These are phyloP conservation scores for Emydocephalus ijimae DNA, from an alignment of 2,113 vertebrate species.

Conservation along the genomic window DNA sequence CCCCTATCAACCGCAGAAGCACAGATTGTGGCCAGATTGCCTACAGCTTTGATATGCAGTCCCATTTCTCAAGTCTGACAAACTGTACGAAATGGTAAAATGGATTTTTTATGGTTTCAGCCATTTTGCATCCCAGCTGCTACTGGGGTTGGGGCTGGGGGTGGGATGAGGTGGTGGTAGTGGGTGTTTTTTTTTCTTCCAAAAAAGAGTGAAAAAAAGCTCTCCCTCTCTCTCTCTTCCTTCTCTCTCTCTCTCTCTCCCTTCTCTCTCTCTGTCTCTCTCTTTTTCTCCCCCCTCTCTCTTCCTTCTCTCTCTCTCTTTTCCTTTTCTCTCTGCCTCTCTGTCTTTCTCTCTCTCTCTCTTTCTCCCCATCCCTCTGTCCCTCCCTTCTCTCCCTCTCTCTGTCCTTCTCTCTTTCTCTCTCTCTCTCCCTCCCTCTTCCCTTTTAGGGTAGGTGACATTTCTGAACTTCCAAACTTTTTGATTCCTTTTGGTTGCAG, in stretches of 20 bases:
- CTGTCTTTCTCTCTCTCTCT: neutral
- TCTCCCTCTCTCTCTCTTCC: neutral
- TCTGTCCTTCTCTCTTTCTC: neutral
- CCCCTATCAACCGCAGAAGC: constrained; percentile 66
- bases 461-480: neutral
- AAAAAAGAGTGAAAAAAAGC: constrained; percentile 47
- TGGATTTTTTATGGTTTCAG: constrained; percentile 73
- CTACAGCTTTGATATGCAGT: constrained; percentile 78
- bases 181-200: constrained; percentile 23
- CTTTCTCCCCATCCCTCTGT: neutral
- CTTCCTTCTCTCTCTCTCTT: neutral
- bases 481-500: neutral
- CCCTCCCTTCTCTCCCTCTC: neutral
- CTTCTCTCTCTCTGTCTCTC: neutral
- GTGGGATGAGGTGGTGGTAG: neutral
- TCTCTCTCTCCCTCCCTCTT: too few species aligned
- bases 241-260: neutral
- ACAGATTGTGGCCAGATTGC: constrained; percentile 76
- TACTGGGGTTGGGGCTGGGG: constrained; percentile 50
- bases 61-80: constrained; percentile 76
- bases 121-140: constrained; percentile 69
- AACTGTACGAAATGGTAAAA: constrained; percentile 77
- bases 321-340: too few species aligned
- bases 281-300: neutral
- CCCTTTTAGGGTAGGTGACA: constrained; percentile 18